Evolutionary conservation across 2,797 vertebrate genomes (phyloP), one percentile per base, ranked within the genome.

Genomic region (Danio jaintianensis): DNA sequence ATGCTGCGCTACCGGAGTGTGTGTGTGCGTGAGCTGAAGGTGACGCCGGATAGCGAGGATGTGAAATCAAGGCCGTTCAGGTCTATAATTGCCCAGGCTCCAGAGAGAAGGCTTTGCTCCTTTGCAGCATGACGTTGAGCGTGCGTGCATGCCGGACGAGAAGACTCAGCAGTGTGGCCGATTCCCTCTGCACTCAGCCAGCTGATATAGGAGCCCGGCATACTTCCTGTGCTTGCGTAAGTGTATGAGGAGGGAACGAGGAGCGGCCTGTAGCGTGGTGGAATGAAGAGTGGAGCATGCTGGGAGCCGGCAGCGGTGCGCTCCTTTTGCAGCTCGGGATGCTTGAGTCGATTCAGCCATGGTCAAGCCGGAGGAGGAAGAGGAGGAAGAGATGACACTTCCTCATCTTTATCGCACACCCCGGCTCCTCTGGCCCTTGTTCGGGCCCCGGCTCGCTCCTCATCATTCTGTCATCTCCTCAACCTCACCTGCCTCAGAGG

Each of bases 261-360:
- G 71, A 72, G 59, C 53, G 82, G 52, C 75, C 63, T 53, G 61
- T 55, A 66, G 64, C 6, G 29, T 58, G 87, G 91, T 87, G 95
- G 94, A 89, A 98, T 99, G 97, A 97, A 98, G 95, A 96, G 95
- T 89, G 94, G 96, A 91, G 94, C 96, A 93, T 98, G 97, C 96
- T 97, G 96, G 96, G 97, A 96, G 91, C 84, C 95, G 0, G 94
- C 94, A 92, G 94, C 93, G 78, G 89, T 94, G 77, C 95, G 95
- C 85, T 95, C 96, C 91, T 95, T 97, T 94, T 98, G 97, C 95
- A 96, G 94, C 92, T 95, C 96, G 2, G 90, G 94, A 94, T 99
- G 97, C 88, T 95, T 98, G 92, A 95, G 93, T 94, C 96, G 95
- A 91, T 91, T 96, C 89, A 94, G 93, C 92, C 94, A 94, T 94